phyloP scores from a whole-genome alignment of 2,113 vertebrate genomes.

The Daboia siamensis region DNA sequence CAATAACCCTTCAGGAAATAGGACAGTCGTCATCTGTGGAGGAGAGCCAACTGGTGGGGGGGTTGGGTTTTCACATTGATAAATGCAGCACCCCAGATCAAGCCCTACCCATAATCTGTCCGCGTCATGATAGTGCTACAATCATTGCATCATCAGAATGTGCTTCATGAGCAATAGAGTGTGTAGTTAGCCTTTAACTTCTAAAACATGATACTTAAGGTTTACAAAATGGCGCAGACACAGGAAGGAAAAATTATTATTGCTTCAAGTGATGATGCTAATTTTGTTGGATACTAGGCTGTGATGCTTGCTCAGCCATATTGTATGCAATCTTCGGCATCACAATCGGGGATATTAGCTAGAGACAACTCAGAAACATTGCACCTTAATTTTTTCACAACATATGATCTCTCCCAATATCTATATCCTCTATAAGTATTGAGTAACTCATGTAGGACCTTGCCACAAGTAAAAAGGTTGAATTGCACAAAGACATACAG shows the following conservation, averaged over 20 bases:
- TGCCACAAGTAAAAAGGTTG: neutral
- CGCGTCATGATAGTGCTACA: neutral
- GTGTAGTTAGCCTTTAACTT: neutral
- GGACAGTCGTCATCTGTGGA: neutral
- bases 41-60: neutral
- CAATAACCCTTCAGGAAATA: neutral
- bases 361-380: neutral
- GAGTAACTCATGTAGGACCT: neutral
- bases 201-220: neutral
- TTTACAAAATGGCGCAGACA: neutral
- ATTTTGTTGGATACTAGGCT: neutral
- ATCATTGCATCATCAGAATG: neutral
- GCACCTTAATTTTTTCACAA: neutral
- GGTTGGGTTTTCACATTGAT: neutral
- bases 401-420: neutral
- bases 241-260: neutral
- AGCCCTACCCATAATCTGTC: neutral
- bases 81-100: neutral
- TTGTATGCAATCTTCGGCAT: neutral
- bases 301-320: neutral
- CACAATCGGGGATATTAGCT: neutral
- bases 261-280: neutral
- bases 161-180: neutral
- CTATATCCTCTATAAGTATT: neutral
- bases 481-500: neutral